Conservation (phyloP, 2,113 vertebrate genomes). For the Melanocharis versteri region DNA sequence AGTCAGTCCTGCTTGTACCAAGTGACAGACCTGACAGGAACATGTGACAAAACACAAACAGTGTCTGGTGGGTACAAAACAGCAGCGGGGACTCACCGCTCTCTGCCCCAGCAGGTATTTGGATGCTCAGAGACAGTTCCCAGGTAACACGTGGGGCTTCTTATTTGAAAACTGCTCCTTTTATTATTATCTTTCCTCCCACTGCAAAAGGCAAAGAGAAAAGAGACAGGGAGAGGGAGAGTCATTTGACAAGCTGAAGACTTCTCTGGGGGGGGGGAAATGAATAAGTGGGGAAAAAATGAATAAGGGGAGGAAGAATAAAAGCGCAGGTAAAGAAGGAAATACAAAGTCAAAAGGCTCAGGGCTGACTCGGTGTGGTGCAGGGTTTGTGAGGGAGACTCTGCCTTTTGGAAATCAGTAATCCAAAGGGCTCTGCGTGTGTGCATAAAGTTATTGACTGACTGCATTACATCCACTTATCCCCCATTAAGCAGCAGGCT, state of each 20-base stretch:
- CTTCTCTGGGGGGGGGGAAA: not conserved
- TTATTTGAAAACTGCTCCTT: constrained; percentile 42
- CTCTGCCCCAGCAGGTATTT: constrained; percentile 23
- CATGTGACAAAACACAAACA: not conserved
- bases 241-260: constrained; percentile 38
- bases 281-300: not conserved
- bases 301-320: not conserved
- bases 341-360: constrained; percentile 38
- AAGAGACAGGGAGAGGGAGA: constrained; percentile 16
- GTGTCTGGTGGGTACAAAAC: not conserved
- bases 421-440: constrained; percentile 2
- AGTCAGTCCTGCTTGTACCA: not conserved
- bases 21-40: constrained; percentile 18
- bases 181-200: constrained; percentile 37
- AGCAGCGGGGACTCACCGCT: not conserved
- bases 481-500: constrained; percentile 60
- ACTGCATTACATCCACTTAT: constrained; percentile 53
- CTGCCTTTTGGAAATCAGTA: constrained; percentile 22
- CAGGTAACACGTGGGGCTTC: constrained; percentile 49
- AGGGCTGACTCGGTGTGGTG: constrained; percentile 39
- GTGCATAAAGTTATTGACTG: constrained; percentile 39
- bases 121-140: constrained; percentile 32
- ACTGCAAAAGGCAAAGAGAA: constrained; percentile 34
- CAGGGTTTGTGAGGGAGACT: not conserved
- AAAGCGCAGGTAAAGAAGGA: constrained; percentile 9